phyloP scores from a whole-genome alignment of 2,888 invertebrate species.

The Phaedon cochleariae region DNA sequence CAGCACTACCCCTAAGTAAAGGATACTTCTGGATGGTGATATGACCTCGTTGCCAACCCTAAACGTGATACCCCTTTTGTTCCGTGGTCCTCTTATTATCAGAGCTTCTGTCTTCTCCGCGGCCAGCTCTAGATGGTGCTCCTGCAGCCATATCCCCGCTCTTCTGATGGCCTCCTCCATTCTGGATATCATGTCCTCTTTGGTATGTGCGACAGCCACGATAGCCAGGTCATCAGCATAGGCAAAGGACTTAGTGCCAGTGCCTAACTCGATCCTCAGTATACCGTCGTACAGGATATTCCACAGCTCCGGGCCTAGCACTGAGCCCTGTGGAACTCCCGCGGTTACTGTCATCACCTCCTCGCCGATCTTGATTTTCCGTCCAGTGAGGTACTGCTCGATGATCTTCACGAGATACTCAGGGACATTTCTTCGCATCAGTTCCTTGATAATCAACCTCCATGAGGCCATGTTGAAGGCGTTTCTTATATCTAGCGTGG shows the following conservation, averaged over 20 bases:
- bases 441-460: too few relatives aligned
- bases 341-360: too few relatives aligned
- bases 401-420: too few relatives aligned
- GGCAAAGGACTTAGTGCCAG: constrained; percentile 4
- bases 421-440: too few relatives aligned
- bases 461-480: too few relatives aligned
- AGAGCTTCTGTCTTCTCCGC: constrained; percentile 16
- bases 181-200: too few relatives aligned
- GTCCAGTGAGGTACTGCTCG: constrained; percentile 30
- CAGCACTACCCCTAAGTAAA: constrained; percentile 22
- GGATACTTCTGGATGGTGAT: too few relatives aligned
- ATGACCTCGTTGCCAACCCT: neutral
- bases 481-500: too few relatives aligned
- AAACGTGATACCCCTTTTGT: neutral
- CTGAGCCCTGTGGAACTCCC: too few relatives aligned
- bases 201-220: constrained; percentile 7
- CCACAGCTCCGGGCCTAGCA: too few relatives aligned
- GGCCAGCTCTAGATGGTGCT: constrained; percentile 11
- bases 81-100: constrained; percentile 1
- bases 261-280: constrained; percentile 2
- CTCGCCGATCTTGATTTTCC: too few relatives aligned
- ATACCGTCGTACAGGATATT: too few relatives aligned
- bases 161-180: constrained; percentile 12
- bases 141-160: constrained; percentile 16
- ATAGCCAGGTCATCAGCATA: constrained; percentile 33